Evolutionary conservation across 2,888 invertebrate species (phyloP), one percentile per base, ranked within the genome.

Genomic region (Trichopria drosophilae): DNA sequence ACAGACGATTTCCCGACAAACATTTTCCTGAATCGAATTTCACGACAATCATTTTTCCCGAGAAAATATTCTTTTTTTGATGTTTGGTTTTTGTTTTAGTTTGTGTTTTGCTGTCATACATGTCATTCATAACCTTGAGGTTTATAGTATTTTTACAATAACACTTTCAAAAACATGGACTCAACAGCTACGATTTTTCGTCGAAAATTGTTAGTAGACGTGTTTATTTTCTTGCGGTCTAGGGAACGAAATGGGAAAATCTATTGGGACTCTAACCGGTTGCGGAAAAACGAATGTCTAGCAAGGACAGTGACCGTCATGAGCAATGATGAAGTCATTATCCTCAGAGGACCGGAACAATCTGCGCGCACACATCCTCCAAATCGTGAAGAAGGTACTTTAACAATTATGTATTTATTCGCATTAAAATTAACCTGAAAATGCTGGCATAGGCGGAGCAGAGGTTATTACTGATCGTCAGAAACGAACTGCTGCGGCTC

Each of bases 361-460:
- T 31, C 31, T 7, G 16, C 13, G 31, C 31, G 15, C 31, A 31
- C 6, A 16, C n/a, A n/a, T n/a, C n/a, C n/a, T n/a, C n/a, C n/a
- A n/a, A n/a, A n/a, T n/a, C n/a, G n/a, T n/a, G n/a, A 31, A 31
- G 31, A 31, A 31, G 31, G 31, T 31, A 31, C 16, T 31, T 31
- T 7, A n/a, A n/a, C n/a, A n/a, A n/a, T n/a, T n/a, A n/a, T n/a
- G n/a, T n/a, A n/a, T n/a, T n/a, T n/a, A n/a, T n/a, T n/a, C n/a
- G n/a, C n/a, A n/a, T n/a, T n/a, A n/a, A n/a, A n/a, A n/a, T n/a
- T n/a, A n/a, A n/a, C n/a, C n/a, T n/a, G n/a, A n/a, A n/a, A n/a
- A n/a, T n/a, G n/a, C n/a, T n/a, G n/a, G n/a, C n/a, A n/a, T 31
- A 31, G 31, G 10, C 12, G 31, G 16, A 31, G 31, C 31, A 3